Evolutionary conservation across 2,113 vertebrate species (phyloP).

Genomic region (Nothoprocta perdicaria): DNA sequence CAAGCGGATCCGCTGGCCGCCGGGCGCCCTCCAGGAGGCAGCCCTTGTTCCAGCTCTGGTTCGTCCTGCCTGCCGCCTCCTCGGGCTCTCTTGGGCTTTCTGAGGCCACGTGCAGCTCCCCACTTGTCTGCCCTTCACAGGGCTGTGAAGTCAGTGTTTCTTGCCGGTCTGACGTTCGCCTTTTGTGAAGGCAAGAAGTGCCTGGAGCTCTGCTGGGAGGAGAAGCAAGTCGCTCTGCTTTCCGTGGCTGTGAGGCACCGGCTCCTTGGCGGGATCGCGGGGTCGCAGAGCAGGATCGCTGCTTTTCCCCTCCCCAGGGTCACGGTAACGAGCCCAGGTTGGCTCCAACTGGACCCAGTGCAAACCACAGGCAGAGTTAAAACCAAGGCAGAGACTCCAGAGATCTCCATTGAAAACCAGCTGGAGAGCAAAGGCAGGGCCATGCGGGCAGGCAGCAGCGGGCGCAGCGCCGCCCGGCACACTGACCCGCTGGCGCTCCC

Average conservation of each 20-base stretch:
- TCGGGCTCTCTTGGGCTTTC: background rate
- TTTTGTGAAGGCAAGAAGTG: background rate
- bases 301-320: background rate
- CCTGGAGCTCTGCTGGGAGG: conserved; percentile 9
- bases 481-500: no score
- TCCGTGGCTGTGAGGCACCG: background rate
- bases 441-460: background rate
- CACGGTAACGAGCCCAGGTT: background rate
- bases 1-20: background rate
- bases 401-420: background rate
- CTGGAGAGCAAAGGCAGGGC: background rate
- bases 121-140: background rate
- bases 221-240: background rate
- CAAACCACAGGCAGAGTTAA: background rate
- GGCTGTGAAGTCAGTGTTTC: background rate
- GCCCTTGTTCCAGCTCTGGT: background rate
- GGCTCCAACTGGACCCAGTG: background rate
- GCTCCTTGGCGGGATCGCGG: background rate
- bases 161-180: background rate
- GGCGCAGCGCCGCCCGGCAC: background rate
- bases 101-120: background rate
- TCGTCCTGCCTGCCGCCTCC: background rate
- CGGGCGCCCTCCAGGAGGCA: background rate
- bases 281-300: background rate
- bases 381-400: background rate